Base-by-base conservation (phyloP, 2,888 invertebrate species). In the Cephalotes varians region DNA sequence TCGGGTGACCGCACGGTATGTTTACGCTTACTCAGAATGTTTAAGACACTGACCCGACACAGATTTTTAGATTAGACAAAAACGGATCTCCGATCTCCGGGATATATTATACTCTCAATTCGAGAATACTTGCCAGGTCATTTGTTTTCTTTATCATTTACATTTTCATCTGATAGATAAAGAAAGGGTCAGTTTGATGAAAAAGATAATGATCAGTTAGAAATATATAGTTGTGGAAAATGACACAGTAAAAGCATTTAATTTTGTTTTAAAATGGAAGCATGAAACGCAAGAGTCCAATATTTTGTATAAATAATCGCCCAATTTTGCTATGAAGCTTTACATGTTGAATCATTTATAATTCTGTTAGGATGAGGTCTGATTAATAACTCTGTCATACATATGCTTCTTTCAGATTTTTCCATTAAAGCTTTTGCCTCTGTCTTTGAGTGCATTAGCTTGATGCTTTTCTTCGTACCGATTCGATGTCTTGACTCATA, bases 51-150 rank as follows among this genome's bases (percentile, higher is more conserved):
- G 28, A 34, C 44, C 44, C 21, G 56, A 56, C 54, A 44, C 28
- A 34, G 28, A 65, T 65, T 56, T 77, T 77, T 56, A 77, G 58
- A 77, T 77, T 69, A n/a, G n/a, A 40, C 56, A 77, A 67, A 69
- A 69, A n/a, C 25, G 5, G 28, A 21, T 28, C n/a, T 21, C 2
- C 18, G 54, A 37, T 3, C n/a, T n/a, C 18, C 3, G 9, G 3
- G 2, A 18, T 21, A 60, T 7, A 64, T n/a, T 76, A 9, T 21
- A 44, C 18, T 60, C 21, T 40, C 15, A 4, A 51, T 51, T 18
- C 4, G 10, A 25, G 18, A 72, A 44, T 60, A 5, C 12, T 31
- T 25, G 54, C 28, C 28, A 4, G 21, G 12, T 56, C 58, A n/a
- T 21, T 65, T 44, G 18, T 40, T 72, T 28, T 40, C 25, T 72